Conservation (phyloP, 2,113 vertebrate genomes). For the Gymnocephalus cernua region DNA sequence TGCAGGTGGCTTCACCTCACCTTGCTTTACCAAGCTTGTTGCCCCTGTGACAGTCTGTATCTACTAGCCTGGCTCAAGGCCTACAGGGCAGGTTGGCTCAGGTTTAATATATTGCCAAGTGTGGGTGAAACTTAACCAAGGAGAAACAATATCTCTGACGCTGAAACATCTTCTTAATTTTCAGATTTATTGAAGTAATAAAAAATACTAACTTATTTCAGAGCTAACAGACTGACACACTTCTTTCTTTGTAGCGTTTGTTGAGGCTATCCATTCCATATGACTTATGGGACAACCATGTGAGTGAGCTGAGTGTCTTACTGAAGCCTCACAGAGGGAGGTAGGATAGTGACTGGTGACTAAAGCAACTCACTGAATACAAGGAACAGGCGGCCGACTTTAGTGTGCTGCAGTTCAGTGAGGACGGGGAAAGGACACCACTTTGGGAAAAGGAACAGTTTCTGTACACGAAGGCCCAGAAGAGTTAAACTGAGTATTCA, state of each 20-base stretch:
- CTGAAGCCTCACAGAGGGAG: slow-evolving; percentile 37
- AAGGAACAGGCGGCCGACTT: slow-evolving; percentile 8
- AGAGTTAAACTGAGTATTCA: slow-evolving; percentile 8
- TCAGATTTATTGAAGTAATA: slow-evolving; percentile 67
- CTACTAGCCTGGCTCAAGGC: slow-evolving; percentile 21
- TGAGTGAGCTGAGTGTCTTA: slow-evolving; percentile 53
- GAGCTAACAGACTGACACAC: slow-evolving; percentile 56
- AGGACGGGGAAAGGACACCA: slow-evolving; percentile 15
- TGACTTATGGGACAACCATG: slow-evolving; percentile 46
- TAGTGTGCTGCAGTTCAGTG: slow-evolving; percentile 28
- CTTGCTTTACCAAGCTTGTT: slow-evolving; percentile 50
- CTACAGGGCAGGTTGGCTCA: slow-evolving; percentile 27
- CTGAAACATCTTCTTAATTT: slow-evolving; percentile 28
- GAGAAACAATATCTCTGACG: slow-evolving; percentile 53
- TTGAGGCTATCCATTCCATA: slow-evolving; percentile 71
- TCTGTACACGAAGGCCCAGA: slow-evolving; percentile 37
- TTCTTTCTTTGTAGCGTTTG: slow-evolving; percentile 68
- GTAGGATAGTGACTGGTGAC: slow-evolving; percentile 7
- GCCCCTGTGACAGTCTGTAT: slow-evolving; percentile 40
- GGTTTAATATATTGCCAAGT: slow-evolving; percentile 39
- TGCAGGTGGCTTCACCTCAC: slow-evolving; percentile 53
- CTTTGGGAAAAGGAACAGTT: slow-evolving; percentile 10
- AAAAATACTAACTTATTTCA: slow-evolving; percentile 55
- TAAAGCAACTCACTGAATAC: slow-evolving; percentile 13
- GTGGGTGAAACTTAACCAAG: slow-evolving; percentile 43